Conservation (phyloP, 2,797 vertebrate genomes). For the Macropodus opercularis region DNA sequence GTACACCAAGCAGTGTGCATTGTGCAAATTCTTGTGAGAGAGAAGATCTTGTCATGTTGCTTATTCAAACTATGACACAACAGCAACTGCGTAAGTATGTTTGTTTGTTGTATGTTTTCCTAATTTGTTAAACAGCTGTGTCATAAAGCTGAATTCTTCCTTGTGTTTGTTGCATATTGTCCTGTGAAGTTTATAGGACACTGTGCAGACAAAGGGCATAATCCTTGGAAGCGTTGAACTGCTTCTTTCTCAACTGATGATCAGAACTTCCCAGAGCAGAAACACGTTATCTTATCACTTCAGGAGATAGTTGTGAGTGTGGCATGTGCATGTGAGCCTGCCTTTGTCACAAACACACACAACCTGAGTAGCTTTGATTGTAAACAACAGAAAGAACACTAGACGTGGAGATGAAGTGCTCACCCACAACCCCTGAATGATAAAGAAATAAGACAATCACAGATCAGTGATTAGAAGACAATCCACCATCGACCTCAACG, state of each 20-base stretch:
- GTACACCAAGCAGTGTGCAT: slow-evolving; percentile 19
- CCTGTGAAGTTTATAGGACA: slow-evolving; percentile 17
- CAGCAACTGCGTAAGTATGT: too few species aligned
- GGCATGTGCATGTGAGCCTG: slow-evolving; percentile 18
- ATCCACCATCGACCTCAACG: slow-evolving; percentile 28
- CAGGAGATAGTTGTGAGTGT: slow-evolving; percentile 25
- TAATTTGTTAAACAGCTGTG: too few species aligned
- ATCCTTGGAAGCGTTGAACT: slow-evolving; percentile 65
- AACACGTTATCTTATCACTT: slow-evolving; percentile 56
- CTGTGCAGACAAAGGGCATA: slow-evolving; percentile 16
- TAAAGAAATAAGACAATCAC: slow-evolving; percentile 52
- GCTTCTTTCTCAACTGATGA: slow-evolving; percentile 32
- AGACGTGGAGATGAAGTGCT: slow-evolving; percentile 27
- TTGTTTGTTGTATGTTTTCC: too few species aligned
- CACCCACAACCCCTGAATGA: slow-evolving; percentile 31
- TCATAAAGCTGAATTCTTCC: neutral
- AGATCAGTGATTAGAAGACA: slow-evolving; percentile 18
- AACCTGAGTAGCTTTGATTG: slow-evolving; percentile 28
- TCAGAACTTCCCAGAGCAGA: slow-evolving; percentile 24
- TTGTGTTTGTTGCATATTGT: slow-evolving; percentile 12
- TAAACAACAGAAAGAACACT: slow-evolving; percentile 11
- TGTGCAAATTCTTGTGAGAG: slow-evolving; percentile 17
- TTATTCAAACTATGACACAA: too few species aligned
- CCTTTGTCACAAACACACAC: slow-evolving; percentile 15
- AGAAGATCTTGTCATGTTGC: neutral